phyloP scores from a whole-genome alignment of 2,113 vertebrate species.

The Triplophysa rosa region DNA sequence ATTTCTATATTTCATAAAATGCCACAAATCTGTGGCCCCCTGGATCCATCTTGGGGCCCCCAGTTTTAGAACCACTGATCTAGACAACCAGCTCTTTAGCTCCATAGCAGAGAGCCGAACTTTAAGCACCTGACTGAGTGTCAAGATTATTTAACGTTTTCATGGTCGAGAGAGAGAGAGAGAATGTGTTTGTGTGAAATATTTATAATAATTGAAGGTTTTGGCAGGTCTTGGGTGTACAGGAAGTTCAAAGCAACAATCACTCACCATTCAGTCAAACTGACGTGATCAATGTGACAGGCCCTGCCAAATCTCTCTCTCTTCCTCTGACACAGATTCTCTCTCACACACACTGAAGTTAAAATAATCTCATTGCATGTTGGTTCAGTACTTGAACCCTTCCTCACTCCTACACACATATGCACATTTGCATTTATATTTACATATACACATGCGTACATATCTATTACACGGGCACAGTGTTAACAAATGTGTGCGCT shows the following conservation, averaged over 20 bases:
- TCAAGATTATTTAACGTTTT: slow-evolving; percentile 39
- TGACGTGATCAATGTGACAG: slow-evolving; percentile 49
- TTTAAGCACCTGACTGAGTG: slow-evolving; percentile 23
- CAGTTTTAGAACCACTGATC: too few species aligned
- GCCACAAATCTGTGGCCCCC: too few species aligned
- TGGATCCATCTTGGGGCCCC: too few species aligned
- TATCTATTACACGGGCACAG: neutral
- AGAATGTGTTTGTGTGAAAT: neutral
- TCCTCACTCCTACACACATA: slow-evolving; percentile 1
- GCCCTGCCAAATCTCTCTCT: slow-evolving; percentile 36
- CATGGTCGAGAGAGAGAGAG: neutral
- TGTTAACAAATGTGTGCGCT: neutral
- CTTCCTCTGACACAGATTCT: neutral
- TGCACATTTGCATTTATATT: neutral
- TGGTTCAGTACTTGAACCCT: neutral
- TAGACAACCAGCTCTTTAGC: slow-evolving; percentile 29
- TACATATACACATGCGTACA: slow-evolving; percentile 2
- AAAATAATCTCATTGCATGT: slow-evolving; percentile 31
- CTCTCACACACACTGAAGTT: slow-evolving; percentile 34
- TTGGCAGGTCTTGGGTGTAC: slow-evolving; percentile 38
- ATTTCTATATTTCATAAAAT: too few species aligned
- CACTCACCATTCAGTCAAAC: slow-evolving; percentile 42
- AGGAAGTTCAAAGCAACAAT: slow-evolving; percentile 48
- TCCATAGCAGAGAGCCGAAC: neutral
- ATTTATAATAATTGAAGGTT: slow-evolving; percentile 42